Evolutionary conservation across 1,140 invertebrate species (phyloP), one percentile per base, ranked within the genome.

Genomic region (Drosophila tropicalis): DNA sequence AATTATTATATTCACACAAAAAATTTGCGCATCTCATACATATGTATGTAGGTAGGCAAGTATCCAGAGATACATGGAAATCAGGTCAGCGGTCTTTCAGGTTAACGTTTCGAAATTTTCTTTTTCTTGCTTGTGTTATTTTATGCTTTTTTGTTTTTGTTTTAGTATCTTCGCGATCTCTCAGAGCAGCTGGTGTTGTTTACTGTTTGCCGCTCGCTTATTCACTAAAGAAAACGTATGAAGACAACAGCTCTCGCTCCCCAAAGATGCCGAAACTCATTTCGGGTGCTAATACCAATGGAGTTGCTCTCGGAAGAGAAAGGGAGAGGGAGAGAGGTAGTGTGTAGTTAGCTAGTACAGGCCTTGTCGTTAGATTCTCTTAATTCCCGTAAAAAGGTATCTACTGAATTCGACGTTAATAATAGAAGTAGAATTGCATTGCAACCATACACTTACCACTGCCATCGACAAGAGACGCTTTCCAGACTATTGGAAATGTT

Each of bases 191-290:
- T 77, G 72, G 72, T 80, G 81, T 73, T 85, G 84, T 84, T 89
- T 89, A 89, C 84, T 71, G 84, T 89, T 84, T 77, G 84, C 85
- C 84, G 74, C 85, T 90, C 77, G 84, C 74, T 65, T 64, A 67
- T 71, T 89, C 80, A 89, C 84, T 89, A 40, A 87, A 76, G 61
- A 65, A 66, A 75, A 85, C 62, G 74, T 70, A 47, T 66, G 54
- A 79, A 72, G 64, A 69, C 74, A 58, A 44, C 77, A 58, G 17
- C 64, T 72, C 51, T 73, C 62, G 66, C 71, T 77, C 39, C 73
- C 78, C 72, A 68, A 63, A 82, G 75, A 82, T 68, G 81, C 70
- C 66, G 63, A 39, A 56, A 65, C 58, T 70, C 55, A 32, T 67
- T 63, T 76, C 74, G 76, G 63, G 67, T 72, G 74, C 66, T 68